These are phyloP conservation scores for Leptopilina clavipes DNA, from an alignment of 1,140 invertebrate genomes.

Conservation along the genomic window DNA sequence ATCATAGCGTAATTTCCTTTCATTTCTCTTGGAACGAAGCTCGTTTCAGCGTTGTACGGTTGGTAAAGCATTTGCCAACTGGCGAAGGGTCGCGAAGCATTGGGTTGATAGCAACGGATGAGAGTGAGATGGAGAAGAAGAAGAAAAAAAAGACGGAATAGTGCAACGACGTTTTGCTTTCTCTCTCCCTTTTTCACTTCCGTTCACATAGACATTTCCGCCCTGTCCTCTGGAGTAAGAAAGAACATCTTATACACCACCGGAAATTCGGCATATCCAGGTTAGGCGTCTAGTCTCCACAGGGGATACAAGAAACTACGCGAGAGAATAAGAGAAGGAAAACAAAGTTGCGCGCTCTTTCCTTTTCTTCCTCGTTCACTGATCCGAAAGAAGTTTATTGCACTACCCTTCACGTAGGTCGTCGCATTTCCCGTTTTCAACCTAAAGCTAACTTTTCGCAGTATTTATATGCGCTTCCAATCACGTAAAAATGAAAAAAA, in stretches of 20 bases:
- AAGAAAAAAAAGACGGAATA: neutral
- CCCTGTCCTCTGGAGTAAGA: slow-evolving; percentile 50
- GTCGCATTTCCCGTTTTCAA: neutral
- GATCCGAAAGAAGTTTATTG: slow-evolving; percentile 54
- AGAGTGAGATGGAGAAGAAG: neutral
- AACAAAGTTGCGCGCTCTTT: slow-evolving; percentile 39
- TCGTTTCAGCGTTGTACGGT: slow-evolving; percentile 42
- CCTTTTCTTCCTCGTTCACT: slow-evolving; percentile 48
- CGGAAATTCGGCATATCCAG: slow-evolving; percentile 63
- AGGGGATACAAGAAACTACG: slow-evolving; percentile 22
- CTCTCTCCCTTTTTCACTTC: slow-evolving; percentile 49
- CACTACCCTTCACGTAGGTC: slow-evolving; percentile 39
- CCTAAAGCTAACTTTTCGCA: slow-evolving; percentile 10
- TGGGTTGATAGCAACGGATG: neutral
- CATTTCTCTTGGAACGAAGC: slow-evolving; percentile 49
- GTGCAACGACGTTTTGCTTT: slow-evolving; percentile 29
- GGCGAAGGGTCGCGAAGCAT: slow-evolving; percentile 34
- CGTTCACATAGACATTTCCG: slow-evolving; percentile 57
- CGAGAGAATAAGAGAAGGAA: slow-evolving; percentile 24
- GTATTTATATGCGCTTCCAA: slow-evolving; percentile 26
- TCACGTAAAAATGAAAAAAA: neutral
- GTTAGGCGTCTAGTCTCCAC: slow-evolving; percentile 46
- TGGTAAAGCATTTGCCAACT: slow-evolving; percentile 52
- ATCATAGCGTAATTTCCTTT: slow-evolving; percentile 53
- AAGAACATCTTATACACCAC: slow-evolving; percentile 53